A percentile compares a stretch with the other conserved stretches of the same genome.
Evolutionary conservation across 2,888 invertebrate species (phyloP).

Genomic region (Abrostola tripartita): DNA sequence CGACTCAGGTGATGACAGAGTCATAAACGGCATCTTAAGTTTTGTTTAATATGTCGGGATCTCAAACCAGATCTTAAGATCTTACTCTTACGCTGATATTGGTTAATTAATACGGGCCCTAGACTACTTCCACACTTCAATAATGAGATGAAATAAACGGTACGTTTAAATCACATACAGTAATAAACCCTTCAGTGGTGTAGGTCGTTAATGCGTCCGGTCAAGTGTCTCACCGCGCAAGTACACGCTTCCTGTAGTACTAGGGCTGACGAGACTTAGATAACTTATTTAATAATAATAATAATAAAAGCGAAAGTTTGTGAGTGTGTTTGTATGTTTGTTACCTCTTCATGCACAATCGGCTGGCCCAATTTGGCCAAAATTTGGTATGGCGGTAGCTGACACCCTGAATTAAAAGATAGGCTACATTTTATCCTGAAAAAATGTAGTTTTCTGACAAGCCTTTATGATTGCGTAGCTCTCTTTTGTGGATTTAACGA

Average conservation of each 20-base stretch:
- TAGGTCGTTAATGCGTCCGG: slow-evolving; percentile 26
- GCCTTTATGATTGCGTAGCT: too few species aligned
- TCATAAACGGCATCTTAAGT: not conserved
- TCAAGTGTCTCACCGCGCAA: slow-evolving; percentile 2
- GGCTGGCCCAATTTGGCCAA: too few species aligned
- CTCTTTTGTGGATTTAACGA: too few species aligned
- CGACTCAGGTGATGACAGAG: slow-evolving; percentile 3
- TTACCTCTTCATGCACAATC: too few species aligned
- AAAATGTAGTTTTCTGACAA: too few species aligned
- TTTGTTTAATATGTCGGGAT: not conserved
- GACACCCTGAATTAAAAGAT: too few species aligned
- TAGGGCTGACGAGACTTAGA: not conserved
- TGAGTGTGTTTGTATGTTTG: too few species aligned
- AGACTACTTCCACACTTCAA: not conserved
- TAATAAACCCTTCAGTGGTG: slow-evolving; percentile 11
- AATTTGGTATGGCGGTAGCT: too few species aligned
- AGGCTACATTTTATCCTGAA: too few species aligned
- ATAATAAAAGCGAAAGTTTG: too few species aligned
- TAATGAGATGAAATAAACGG: not conserved
- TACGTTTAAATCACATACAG: slow-evolving; percentile 1
- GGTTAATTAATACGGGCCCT: slow-evolving; percentile 3
- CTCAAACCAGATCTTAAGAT: not conserved
- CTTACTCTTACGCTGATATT: not conserved
- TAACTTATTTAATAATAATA: too few species aligned
- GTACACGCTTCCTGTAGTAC: not conserved